Percentiles rank a stretch among this genome's conserved stretches.
phyloP scores from a whole-genome alignment of 2,888 invertebrate species.

The Selenia dentaria region DNA sequence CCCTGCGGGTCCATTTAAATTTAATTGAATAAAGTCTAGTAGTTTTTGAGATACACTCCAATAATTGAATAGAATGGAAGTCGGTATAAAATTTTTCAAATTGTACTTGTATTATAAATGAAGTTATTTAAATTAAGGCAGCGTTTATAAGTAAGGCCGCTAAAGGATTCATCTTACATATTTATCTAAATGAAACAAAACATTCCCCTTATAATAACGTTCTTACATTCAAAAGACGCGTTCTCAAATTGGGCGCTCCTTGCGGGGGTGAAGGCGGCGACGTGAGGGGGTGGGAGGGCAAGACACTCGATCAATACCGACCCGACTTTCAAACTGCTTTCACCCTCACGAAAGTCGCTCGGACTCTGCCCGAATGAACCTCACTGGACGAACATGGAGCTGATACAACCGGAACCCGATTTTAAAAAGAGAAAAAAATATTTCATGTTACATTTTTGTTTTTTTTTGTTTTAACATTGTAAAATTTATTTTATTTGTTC shows the following conservation, averaged over 20 bases:
- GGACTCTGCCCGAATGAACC: slow-evolving; percentile 71
- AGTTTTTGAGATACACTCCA: no score
- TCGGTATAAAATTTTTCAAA: no score
- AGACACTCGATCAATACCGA: slow-evolving; percentile 84
- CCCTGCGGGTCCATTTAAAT: no score
- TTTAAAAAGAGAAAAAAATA: background rate
- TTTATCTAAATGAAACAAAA: slow-evolving; percentile 12
- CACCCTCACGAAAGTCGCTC: slow-evolving; percentile 84
- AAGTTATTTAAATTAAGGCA: no score
- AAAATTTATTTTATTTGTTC: no score
- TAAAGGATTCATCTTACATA: no score
- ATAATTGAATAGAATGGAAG: no score
- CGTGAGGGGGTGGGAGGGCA: slow-evolving; percentile 54
- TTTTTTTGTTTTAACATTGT: no score
- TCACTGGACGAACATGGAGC: slow-evolving; percentile 48
- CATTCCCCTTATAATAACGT: slow-evolving; percentile 31
- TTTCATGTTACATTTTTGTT: no score
- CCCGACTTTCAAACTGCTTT: slow-evolving; percentile 85
- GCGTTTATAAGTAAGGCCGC: no score
- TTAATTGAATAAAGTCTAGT: no score
- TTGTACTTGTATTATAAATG: no score
- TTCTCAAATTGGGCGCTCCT: slow-evolving; percentile 74
- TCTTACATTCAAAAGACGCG: slow-evolving; percentile 48
- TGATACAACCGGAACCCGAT: slow-evolving; percentile 40
- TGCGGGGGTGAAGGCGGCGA: slow-evolving; percentile 39